These are phyloP conservation scores for Microctonus hyperodae DNA, from an alignment of 2,888 invertebrate species.

Conservation along the genomic window DNA sequence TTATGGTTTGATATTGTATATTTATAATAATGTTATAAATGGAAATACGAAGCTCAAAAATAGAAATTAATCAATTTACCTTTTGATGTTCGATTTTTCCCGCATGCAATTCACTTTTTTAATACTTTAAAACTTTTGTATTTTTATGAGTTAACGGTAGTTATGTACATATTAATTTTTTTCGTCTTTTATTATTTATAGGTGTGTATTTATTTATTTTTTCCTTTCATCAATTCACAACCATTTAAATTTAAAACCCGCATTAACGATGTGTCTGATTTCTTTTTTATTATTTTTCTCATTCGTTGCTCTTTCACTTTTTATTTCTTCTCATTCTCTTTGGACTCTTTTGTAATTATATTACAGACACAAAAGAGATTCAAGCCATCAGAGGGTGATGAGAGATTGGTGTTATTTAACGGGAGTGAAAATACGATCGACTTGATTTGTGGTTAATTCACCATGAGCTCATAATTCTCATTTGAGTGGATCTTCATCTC, in stretches of 20 bases:
- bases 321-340: slow-evolving; percentile 24
- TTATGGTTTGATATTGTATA: neutral
- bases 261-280: neutral
- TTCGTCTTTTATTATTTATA: too few species aligned
- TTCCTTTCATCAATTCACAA: neutral
- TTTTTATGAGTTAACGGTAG: neutral
- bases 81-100: slow-evolving; percentile 23
- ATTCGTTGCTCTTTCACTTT: slow-evolving; percentile 28
- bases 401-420: neutral
- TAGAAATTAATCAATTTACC: neutral
- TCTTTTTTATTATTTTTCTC: neutral
- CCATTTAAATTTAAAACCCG: slow-evolving; percentile 7
- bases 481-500: slow-evolving; percentile 27
- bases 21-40: neutral
- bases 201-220: neutral
- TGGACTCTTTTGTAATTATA: neutral
- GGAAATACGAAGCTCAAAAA: slow-evolving; percentile 8
- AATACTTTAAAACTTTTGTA: neutral
- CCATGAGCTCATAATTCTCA: slow-evolving; percentile 33
- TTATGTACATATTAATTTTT: neutral
- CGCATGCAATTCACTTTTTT: slow-evolving; percentile 4
- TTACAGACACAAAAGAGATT: slow-evolving; percentile 11
- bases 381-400: slow-evolving; percentile 10
- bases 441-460: slow-evolving; percentile 30
- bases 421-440: slow-evolving; percentile 13